Conservation (phyloP, 2,113 vertebrate genomes). For the Cryptotis parvus region DNA sequence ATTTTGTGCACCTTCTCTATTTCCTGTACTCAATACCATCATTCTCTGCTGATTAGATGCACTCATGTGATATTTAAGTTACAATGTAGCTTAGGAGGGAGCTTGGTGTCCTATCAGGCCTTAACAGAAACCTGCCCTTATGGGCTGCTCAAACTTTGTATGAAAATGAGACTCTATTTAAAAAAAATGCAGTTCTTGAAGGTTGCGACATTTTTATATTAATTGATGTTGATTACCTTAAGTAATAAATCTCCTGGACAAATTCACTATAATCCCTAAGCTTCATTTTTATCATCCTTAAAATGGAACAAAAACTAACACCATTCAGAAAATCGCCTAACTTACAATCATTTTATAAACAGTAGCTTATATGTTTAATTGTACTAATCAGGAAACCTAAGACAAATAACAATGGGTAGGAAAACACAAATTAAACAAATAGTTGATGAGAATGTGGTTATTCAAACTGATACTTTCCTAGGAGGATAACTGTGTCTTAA, state of each 20-base stretch:
- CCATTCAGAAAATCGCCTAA: not conserved
- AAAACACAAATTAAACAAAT: not conserved
- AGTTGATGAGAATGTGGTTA: not conserved
- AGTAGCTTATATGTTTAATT: not conserved
- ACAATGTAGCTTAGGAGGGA: not conserved
- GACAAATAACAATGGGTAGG: not conserved
- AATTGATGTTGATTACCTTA: not conserved
- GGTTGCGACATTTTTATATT: slow-evolving; percentile 25
- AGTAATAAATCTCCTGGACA: not conserved
- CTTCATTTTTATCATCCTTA: not conserved
- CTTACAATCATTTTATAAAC: not conserved
- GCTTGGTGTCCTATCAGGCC: too few species aligned
- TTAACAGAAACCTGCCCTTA: not conserved
- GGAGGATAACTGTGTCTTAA: not conserved
- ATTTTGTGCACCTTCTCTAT: not conserved
- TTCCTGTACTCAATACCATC: not conserved
- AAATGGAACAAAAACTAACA: slow-evolving; percentile 10
- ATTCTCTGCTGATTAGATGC: not conserved
- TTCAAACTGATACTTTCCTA: not conserved
- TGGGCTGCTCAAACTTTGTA: not conserved
- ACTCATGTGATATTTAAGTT: not conserved
- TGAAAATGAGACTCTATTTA: not conserved
- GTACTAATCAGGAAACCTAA: not conserved
- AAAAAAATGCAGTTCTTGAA: slow-evolving; percentile 24
- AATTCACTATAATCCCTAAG: not conserved